Percentiles rank a stretch among this genome's conserved stretches.
Conservation (phyloP, 2,113 vertebrate genomes). For the Cyanoramphus novaezelandiae region DNA sequence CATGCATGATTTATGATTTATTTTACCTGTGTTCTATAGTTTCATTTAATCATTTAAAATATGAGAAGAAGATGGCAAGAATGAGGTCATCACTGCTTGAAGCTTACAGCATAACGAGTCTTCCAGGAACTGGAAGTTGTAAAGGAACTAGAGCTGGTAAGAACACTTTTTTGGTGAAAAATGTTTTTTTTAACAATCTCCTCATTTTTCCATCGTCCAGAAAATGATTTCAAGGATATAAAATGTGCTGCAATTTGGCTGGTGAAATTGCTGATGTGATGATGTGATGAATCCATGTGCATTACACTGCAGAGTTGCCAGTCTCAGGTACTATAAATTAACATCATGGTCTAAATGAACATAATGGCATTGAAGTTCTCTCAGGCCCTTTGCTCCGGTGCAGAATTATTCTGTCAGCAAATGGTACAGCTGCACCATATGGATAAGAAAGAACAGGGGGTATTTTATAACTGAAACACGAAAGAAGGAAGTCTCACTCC, state of each 20-base stretch:
- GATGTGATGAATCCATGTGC: not conserved
- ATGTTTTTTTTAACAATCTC: not conserved
- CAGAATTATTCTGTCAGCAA: not conserved
- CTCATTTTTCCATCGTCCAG: not conserved
- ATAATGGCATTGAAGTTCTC: not conserved
- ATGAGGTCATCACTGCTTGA: not conserved
- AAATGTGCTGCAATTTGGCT: not conserved
- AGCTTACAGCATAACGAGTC: not conserved
- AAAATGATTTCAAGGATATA: not conserved
- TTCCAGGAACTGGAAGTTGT: not conserved
- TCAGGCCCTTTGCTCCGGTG: not conserved
- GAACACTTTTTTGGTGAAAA: not conserved
- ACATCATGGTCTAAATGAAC: not conserved
- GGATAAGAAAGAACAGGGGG: not conserved
- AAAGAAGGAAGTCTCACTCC: not conserved
- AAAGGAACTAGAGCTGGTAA: not conserved
- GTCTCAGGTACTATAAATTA: not conserved
- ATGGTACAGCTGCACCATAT: not conserved
- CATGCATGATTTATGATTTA: not conserved
- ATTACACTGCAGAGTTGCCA: not conserved
- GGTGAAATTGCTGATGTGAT: not conserved
- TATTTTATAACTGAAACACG: not conserved
- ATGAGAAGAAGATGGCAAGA: not conserved
- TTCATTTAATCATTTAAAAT: not conserved
- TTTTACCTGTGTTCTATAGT: not conserved